Base-by-base conservation (phyloP, 2,888 invertebrate genomes). In the Parthenolecanium corni region DNA sequence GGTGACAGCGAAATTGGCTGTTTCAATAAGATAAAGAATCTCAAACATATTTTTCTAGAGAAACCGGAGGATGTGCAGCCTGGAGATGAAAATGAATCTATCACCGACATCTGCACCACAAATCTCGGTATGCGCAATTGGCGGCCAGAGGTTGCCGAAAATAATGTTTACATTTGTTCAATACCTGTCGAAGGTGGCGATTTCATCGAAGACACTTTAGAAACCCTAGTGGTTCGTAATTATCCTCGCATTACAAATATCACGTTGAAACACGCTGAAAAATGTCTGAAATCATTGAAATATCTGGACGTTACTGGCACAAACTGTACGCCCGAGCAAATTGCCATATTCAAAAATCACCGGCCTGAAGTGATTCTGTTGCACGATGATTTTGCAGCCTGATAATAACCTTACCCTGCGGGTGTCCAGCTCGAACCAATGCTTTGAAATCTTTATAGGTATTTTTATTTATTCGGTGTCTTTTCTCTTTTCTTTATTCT, bases 231-330 rank as follows among this genome's bases (percentile, higher is more conserved):
- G 2, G 74, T 78, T 4, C 79, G 80, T 1, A 81, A 84, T 3
- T 86, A 80, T 69, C 75, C 77, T 4, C 74, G 76, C 62, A 79
- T 86, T 0, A 84, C 85, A 0, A 79, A 85, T 69, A 72, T 76
- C 5, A 81, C 82, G 51, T 70, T 86, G 18, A 71, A 73, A 14
- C 83, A 84, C 70, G 71, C 85, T 54, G 78, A 78, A 0, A 76
- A 77, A 0, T 80, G 82, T 0, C 81, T 83, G 0, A 81, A 82
- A 0, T 71, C 76, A 62, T 71, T 86, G 14, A 71, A 74, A 6
- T 74, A 73, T 23, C 71, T 89, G 0, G 86, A 89, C 72, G 79
- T 89, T 1, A 80, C 81, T 0, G 80, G 81, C 0, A 85, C 85
- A 0, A 75, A 77, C 1, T 82, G 87, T 0, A 83, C 84, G 0